Evolutionary conservation across 2,888 invertebrate genomes (phyloP).

Genomic region (Melipona beecheii): DNA sequence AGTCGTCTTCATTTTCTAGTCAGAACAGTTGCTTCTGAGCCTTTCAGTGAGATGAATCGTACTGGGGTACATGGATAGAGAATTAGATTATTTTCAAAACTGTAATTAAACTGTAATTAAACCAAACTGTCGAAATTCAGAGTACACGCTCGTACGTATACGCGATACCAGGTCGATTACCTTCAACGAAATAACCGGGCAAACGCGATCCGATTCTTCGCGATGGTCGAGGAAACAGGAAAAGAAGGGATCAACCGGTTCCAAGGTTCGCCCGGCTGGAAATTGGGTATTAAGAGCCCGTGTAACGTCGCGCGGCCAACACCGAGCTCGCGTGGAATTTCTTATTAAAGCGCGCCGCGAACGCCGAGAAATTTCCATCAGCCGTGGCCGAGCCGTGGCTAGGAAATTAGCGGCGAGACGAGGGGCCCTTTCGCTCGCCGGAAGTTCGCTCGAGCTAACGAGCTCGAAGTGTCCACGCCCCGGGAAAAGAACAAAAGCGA

Average conservation of each 20-base stretch:
- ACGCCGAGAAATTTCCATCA: conserved; percentile 46
- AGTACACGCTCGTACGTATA: neutral
- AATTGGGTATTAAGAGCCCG: conserved; percentile 52
- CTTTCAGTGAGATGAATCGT: too few relatives aligned
- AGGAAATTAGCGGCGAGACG: conserved; percentile 53
- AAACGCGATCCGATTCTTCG: neutral
- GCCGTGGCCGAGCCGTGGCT: neutral
- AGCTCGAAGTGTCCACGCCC: conserved; percentile 1
- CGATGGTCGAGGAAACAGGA: neutral
- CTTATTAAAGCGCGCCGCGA: conserved; percentile 43
- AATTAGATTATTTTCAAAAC: too few relatives aligned
- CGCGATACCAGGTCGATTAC: neutral
- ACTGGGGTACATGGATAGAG: too few relatives aligned
- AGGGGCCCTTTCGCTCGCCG: neutral
- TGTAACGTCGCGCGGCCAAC: conserved; percentile 48
- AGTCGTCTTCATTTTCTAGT: too few relatives aligned
- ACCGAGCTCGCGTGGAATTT: conserved; percentile 42
- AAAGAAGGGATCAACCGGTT: conserved; percentile 29
- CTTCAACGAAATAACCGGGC: conserved; percentile 6
- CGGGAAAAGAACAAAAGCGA: conserved; percentile 11
- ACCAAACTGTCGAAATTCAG: neutral
- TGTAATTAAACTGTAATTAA: too few relatives aligned
- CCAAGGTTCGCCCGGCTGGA: conserved; percentile 35
- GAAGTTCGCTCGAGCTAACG: conserved; percentile 39
- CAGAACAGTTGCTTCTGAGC: too few relatives aligned